These are phyloP conservation scores for Scaeva pyrastri DNA, from an alignment of 2,888 invertebrate species.

Conservation along the genomic window DNA sequence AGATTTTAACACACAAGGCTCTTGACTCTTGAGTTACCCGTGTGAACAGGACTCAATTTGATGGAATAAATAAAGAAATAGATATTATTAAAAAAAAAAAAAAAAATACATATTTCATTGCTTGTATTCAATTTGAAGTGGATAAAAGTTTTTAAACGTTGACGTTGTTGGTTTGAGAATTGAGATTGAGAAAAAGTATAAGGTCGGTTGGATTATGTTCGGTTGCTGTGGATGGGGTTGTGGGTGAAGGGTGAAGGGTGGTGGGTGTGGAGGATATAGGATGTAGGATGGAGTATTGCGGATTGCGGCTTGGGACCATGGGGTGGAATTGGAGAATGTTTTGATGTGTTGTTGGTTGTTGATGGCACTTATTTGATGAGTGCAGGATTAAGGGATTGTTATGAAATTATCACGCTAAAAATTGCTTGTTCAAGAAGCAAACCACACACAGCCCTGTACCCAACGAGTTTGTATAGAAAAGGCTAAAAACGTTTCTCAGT, in stretches of 20 bases:
- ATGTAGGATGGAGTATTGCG: too few species aligned
- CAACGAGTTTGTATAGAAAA: neutral
- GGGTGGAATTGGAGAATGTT: neutral
- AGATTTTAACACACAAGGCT: neutral
- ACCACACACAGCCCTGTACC: neutral
- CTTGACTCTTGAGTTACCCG: slow-evolving; percentile 24
- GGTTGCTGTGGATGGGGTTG: neutral
- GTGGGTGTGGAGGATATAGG: too few species aligned
- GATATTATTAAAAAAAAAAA: slow-evolving; percentile 31
- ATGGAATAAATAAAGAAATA: slow-evolving; percentile 31
- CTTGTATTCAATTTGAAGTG: slow-evolving; percentile 36
- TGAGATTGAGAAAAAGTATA: neutral
- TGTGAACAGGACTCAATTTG: slow-evolving; percentile 30
- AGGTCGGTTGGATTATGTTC: neutral
- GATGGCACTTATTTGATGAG: slow-evolving; percentile 18
- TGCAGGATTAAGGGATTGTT: slow-evolving; percentile 13
- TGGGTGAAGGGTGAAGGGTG: too few species aligned
- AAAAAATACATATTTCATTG: slow-evolving; percentile 34
- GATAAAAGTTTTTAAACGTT: slow-evolving; percentile 26
- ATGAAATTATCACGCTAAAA: slow-evolving; percentile 10
- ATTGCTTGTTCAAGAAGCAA: neutral
- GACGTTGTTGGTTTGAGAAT: slow-evolving; percentile 18
- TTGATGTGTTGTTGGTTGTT: neutral
- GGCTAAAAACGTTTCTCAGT: neutral
- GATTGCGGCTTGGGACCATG: too few species aligned